Base-by-base conservation (phyloP, 1,140 invertebrate species). In the Asobara japonica region DNA sequence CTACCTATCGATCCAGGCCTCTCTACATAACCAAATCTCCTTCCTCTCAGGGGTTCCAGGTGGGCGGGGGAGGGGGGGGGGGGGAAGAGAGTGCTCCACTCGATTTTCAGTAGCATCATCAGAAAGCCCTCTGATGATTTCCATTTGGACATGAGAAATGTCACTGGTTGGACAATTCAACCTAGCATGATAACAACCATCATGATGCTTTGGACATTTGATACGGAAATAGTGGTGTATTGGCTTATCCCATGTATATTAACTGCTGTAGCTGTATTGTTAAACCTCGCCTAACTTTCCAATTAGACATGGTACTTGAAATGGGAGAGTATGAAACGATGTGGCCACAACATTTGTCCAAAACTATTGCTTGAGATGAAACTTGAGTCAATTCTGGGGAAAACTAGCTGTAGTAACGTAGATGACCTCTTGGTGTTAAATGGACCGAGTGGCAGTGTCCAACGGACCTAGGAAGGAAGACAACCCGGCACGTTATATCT, bases 401-500 rank as follows among this genome's bases (percentile, higher is more conserved):
- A 78, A 78, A 78, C 76, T 78, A 78, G 73, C 61, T 64, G 27
- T 38, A 30, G 16, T 48, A 51, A 61, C 73, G 33, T 38, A 36
- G 33, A 41, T 41, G 64, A 65, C 61, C 71, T 74, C 71, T 70
- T 62, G 72, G 74, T 69, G 75, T 73, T 81, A 82, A 83, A 79
- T 82, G 80, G 79, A 80, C 79, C 78, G 76, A 72, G 74, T 75
- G 77, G 70, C 70, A 73, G 71, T 74, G 74, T 72, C 72, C 36
- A 36, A 65, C 18, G 64, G 41, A 22, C 7, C 33, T 38, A 36
- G 22, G 33, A 65, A 29, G 4, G 11, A 60, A 27, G 45, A 51
- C n/a, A 51, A 36, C 11, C 5, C 5, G 31, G 18, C n/a, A 20
- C n/a, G 45, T 3, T 51, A 76, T 73, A 75, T n/a, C 36, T 38